Percentiles rank a stretch among this genome's conserved stretches.
Conservation (phyloP, 2,113 vertebrate genomes). For the Pluvianellus socialis region DNA sequence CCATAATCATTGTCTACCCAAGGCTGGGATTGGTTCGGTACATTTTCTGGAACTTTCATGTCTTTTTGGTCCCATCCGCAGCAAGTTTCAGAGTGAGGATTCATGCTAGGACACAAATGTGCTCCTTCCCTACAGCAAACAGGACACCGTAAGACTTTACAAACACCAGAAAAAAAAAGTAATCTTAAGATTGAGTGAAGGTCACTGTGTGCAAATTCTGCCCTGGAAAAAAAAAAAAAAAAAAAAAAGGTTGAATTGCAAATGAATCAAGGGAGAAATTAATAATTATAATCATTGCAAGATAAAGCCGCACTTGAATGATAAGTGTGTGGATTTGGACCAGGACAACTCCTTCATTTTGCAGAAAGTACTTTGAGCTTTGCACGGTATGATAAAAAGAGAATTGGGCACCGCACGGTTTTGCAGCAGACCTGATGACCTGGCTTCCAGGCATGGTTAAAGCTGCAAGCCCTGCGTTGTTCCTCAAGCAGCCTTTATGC, state of each 20-base stretch:
- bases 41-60: neutral
- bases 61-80: neutral
- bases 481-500: neutral
- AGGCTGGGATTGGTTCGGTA: neutral
- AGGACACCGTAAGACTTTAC: neutral
- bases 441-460: neutral
- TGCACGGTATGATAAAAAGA: neutral
- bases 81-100: neutral
- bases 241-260: neutral
- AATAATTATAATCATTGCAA: neutral
- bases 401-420: neutral
- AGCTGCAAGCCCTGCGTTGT: accelerated
- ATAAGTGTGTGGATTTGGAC: neutral
- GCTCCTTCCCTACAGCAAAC: neutral
- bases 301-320: neutral
- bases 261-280: neutral
- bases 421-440: neutral
- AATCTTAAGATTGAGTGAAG: neutral
- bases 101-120: neutral
- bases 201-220: neutral
- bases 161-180: neutral
- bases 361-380: conserved; percentile 8
- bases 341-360: neutral
- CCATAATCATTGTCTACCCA: neutral
- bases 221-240: neutral